Percentiles rank a stretch among this genome's conserved stretches.
Conservation (phyloP, 1,140 invertebrate species). For the Hermetia illucens region DNA sequence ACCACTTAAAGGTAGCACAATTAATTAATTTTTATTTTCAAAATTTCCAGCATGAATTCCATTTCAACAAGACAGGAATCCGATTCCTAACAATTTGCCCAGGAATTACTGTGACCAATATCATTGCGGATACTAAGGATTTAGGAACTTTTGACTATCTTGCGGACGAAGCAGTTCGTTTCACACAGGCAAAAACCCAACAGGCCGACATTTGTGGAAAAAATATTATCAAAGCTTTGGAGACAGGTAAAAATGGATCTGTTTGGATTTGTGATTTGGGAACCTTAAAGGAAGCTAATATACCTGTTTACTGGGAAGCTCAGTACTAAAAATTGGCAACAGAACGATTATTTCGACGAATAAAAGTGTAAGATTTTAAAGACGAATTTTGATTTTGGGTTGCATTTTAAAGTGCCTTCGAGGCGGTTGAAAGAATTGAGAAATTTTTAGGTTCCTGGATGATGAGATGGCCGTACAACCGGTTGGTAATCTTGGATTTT, state of each 20-base stretch:
- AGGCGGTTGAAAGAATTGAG: too few species aligned
- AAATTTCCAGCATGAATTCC: conserved; percentile 5
- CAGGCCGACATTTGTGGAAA: conserved; percentile 4
- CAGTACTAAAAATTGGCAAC: too few species aligned
- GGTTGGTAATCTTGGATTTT: too few species aligned
- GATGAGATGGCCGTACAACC: too few species aligned
- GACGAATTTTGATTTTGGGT: too few species aligned
- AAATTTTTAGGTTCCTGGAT: too few species aligned
- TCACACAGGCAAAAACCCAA: conserved; percentile 4
- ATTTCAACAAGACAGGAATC: conserved; percentile 10
- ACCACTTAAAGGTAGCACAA: too few species aligned
- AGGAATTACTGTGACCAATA: conserved; percentile 17
- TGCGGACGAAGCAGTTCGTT: conserved; percentile 2
- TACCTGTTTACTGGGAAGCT: too few species aligned
- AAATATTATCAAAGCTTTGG: conserved; percentile 5
- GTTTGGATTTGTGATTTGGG: conserved; percentile 6
- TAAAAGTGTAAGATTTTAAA: too few species aligned
- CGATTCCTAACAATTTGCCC: conserved; percentile 23
- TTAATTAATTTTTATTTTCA: neutral
- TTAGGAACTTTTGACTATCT: conserved; percentile 8
- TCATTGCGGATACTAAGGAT: conserved; percentile 5
- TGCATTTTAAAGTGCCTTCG: too few species aligned
- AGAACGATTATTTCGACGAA: too few species aligned
- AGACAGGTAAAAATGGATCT: conserved; percentile 6
- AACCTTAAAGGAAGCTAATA: conserved; percentile 5